Conservation (phyloP, 2,113 vertebrate genomes). For the Ictalurus furcatus region DNA sequence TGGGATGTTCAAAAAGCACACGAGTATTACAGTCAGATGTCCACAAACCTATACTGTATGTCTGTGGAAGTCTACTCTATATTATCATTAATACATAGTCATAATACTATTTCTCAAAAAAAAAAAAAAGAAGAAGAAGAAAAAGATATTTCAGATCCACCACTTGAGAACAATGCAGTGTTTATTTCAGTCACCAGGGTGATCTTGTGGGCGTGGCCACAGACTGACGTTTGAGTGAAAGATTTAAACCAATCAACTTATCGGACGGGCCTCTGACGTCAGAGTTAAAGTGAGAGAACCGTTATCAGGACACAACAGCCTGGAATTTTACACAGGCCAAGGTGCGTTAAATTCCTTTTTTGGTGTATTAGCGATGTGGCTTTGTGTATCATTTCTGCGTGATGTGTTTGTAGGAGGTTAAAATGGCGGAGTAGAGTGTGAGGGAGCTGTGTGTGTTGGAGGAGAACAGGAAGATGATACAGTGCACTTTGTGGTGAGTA, state of each 20-base stretch:
- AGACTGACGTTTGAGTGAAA: conserved; percentile 52
- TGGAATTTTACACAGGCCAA: conserved; percentile 50
- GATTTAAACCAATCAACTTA: conserved; percentile 62
- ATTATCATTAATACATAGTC: not conserved
- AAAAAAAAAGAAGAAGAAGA: too few relatives aligned
- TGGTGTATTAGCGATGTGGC: not conserved
- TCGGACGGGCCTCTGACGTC: conserved; percentile 63
- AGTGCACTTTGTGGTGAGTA: conserved; percentile 69
- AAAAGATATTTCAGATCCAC: not conserved
- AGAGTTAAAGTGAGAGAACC: conserved; percentile 72
- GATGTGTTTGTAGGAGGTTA: not conserved
- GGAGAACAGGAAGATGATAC: conserved; percentile 52
- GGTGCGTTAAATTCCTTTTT: not conserved
- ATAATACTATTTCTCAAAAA: not conserved
- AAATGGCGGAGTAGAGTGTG: not conserved
- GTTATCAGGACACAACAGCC: conserved; percentile 64
- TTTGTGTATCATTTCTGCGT: not conserved
- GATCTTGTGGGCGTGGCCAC: conserved; percentile 60
- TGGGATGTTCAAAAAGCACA: not conserved
- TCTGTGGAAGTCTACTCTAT: not conserved
- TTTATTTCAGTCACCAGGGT: conserved; percentile 72
- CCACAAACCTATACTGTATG: not conserved
- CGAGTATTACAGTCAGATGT: not conserved
- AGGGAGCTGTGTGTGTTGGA: conserved; percentile 1
- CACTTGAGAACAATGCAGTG: conserved; percentile 48